A percentile compares a stretch with the other conserved stretches of the same genome.
These are phyloP conservation scores for Morone saxatilis DNA, from an alignment of 2,113 vertebrate genomes.

Conservation along the genomic window DNA sequence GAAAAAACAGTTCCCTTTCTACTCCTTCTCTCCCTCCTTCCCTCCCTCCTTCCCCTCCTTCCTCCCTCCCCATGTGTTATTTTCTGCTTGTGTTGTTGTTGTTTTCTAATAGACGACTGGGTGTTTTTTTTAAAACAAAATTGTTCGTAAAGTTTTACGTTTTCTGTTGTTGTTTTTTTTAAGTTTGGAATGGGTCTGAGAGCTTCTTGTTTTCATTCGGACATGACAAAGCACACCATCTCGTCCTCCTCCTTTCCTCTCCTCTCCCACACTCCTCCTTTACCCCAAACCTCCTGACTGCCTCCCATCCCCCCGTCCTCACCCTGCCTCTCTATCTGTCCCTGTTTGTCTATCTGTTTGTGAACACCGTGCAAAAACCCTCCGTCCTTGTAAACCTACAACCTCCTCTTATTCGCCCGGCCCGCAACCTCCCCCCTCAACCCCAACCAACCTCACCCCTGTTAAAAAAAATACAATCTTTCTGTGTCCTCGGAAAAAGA, in stretches of 20 bases:
- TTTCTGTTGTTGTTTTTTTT: conserved; percentile 50
- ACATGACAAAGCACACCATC: conserved; percentile 79
- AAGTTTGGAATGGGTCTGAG: conserved; percentile 65
- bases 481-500: conserved; percentile 86
- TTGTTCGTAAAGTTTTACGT: conserved; percentile 40
- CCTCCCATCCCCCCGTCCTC: neutral
- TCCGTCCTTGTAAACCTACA: conserved; percentile 57
- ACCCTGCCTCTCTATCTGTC: conserved; percentile 51
- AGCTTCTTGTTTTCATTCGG: conserved; percentile 77
- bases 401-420: conserved; percentile 17
- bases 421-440: neutral
- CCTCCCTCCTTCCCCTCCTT: neutral
- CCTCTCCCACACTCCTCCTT: conserved; percentile 1
- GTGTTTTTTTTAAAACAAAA: conserved; percentile 58
- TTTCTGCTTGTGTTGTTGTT: conserved; percentile 63
- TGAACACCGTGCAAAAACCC: conserved; percentile 78
- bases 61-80: conserved; percentile 6
- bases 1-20: conserved; percentile 34
- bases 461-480: conserved; percentile 71
- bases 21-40: neutral
- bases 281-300: neutral
- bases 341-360: conserved; percentile 75
- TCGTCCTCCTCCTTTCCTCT: conserved; percentile 1
- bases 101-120: conserved; percentile 68
- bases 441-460: conserved; percentile 24